These are phyloP conservation scores for Chlorospingus semifuscus DNA, from an alignment of 2,797 vertebrate genomes.

Conservation along the genomic window DNA sequence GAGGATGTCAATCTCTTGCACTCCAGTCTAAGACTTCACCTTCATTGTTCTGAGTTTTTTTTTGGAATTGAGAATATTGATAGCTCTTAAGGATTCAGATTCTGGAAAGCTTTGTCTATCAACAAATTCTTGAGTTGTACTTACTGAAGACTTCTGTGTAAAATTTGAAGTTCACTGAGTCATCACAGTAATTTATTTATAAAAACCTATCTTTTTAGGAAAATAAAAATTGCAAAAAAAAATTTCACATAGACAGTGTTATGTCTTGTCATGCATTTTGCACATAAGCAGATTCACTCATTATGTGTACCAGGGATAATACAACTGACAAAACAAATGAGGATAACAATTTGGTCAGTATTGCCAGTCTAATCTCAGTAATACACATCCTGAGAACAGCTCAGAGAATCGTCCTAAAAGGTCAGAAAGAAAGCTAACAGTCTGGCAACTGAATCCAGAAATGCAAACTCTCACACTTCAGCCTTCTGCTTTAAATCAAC, in stretches of 20 bases:
- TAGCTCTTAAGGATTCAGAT: neutral
- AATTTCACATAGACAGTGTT: neutral
- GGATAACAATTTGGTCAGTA: neutral
- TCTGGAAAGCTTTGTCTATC: neutral
- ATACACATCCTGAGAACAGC: neutral
- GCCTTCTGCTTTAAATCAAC: neutral
- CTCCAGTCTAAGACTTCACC: neutral
- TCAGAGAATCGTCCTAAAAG: neutral
- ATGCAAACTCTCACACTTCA: neutral
- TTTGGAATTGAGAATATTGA: neutral
- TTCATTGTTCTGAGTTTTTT: neutral
- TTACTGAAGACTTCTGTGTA: neutral
- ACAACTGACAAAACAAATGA: neutral
- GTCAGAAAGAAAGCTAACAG: neutral
- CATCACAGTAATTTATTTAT: neutral
- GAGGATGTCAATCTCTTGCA: neutral
- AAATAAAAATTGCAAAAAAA: neutral
- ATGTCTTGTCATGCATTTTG: neutral
- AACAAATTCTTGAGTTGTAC: neutral
- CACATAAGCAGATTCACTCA: neutral
- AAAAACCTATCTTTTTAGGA: neutral
- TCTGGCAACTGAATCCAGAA: neutral
- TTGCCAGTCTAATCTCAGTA: neutral
- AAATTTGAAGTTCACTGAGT: neutral
- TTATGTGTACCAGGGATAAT: neutral